Conservation (phyloP, 2,797 vertebrate species). For the Garrulus glandarius region DNA sequence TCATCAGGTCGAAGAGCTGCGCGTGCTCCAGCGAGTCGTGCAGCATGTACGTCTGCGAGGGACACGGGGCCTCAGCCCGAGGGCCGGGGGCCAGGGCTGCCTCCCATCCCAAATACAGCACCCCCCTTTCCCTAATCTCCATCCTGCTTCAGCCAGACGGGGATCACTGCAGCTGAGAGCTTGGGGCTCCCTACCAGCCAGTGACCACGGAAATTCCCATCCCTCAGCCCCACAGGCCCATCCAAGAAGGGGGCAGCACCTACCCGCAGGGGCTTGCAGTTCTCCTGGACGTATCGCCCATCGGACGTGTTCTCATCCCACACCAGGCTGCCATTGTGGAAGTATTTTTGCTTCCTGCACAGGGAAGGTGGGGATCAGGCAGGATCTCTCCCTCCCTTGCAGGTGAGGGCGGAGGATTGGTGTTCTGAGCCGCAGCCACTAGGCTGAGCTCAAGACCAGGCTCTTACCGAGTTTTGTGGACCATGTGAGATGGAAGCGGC, state of each 20-base stretch:
- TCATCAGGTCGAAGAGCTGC: conserved; percentile 79
- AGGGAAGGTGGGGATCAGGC: neutral
- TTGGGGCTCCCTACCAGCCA: neutral
- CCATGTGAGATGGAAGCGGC: conserved; percentile 79
- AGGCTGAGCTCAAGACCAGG: neutral
- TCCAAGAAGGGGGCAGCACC: neutral
- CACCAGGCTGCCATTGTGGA: conserved; percentile 79
- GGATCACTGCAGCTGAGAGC: accelerated
- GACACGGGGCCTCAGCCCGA: neutral
- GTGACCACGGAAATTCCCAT: neutral
- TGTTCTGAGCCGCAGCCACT: neutral
- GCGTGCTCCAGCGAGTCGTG: conserved; percentile 74
- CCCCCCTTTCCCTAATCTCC: neutral
- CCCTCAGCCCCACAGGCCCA: accelerated
- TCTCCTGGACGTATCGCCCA: conserved; percentile 80
- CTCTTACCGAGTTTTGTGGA: conserved; percentile 77
- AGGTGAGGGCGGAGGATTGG: too few relatives aligned
- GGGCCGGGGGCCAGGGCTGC: too few relatives aligned
- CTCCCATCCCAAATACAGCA: neutral
- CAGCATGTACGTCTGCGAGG: conserved; percentile 75
- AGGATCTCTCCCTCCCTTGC: accelerated
- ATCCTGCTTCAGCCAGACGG: neutral
- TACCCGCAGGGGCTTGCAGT: conserved; percentile 81
- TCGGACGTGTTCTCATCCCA: conserved; percentile 82
- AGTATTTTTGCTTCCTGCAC: conserved; percentile 82